These are phyloP conservation scores for Dryoscopus gambensis DNA, from an alignment of 2,113 vertebrate species.

Conservation along the genomic window DNA sequence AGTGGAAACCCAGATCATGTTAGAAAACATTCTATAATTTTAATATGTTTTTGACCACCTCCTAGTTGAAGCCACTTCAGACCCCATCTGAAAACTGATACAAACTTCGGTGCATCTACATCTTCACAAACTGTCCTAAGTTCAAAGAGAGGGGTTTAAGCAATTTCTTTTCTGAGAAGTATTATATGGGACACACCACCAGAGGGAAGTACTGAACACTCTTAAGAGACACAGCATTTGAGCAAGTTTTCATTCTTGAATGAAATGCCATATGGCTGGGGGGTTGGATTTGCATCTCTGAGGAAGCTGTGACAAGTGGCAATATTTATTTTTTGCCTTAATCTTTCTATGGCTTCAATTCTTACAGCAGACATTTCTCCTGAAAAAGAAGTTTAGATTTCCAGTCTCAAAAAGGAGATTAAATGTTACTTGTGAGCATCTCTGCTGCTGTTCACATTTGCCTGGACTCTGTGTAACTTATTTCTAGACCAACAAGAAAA, in stretches of 20 bases:
- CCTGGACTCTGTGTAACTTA: neutral
- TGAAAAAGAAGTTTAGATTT: neutral
- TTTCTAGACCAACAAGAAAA: neutral
- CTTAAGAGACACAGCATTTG: neutral
- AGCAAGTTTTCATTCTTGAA: constrained; percentile 15
- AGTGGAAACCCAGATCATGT: neutral
- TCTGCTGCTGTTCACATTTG: neutral
- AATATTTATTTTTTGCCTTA: neutral
- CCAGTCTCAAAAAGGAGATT: neutral
- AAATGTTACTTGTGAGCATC: neutral
- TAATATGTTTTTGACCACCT: neutral
- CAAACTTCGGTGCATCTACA: neutral
- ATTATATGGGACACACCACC: neutral
- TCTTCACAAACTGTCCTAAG: neutral
- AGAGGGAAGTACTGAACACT: neutral
- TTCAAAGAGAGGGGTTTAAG: neutral
- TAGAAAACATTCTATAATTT: neutral
- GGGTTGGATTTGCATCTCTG: neutral
- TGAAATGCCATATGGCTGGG: neutral
- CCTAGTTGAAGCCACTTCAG: neutral
- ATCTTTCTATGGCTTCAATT: neutral
- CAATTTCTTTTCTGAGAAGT: neutral
- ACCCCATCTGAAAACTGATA: neutral
- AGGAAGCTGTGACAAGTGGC: neutral
- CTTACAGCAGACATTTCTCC: neutral